Conservation (phyloP, 2,797 vertebrate genomes). For the Triplophysa bombifrons region DNA sequence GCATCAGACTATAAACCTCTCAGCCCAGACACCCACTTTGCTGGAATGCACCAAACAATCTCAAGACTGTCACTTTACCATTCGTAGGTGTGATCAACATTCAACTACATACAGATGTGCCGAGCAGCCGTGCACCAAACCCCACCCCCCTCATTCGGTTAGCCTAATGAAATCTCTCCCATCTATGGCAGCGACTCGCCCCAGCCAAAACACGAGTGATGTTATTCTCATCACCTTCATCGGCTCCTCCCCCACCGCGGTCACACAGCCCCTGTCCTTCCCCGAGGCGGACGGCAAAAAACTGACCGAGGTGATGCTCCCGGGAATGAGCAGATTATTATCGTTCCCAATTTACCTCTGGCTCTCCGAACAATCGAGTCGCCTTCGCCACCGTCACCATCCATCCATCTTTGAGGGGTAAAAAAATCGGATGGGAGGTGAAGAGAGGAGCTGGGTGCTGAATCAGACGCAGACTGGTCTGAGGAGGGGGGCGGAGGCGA, state of each 20-base stretch:
- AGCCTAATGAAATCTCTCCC: constrained; percentile 49
- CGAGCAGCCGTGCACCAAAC: constrained; percentile 22
- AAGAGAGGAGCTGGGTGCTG: constrained; percentile 52
- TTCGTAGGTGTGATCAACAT: constrained; percentile 32
- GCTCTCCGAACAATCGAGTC: constrained; percentile 46
- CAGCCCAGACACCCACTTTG: not conserved
- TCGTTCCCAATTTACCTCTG: constrained; percentile 55
- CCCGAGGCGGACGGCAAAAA: constrained; percentile 38
- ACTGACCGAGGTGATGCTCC: constrained; percentile 37
- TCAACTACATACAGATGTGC: constrained; percentile 52
- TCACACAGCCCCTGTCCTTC: constrained; percentile 47
- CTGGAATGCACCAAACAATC: not conserved
- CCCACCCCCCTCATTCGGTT: constrained; percentile 31
- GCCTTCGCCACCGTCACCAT: constrained; percentile 41
- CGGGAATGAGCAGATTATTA: constrained; percentile 50
- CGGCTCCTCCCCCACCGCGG: constrained; percentile 53
- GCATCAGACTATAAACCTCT: not conserved
- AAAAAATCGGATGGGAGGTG: constrained; percentile 50
- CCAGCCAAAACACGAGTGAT: constrained; percentile 58
- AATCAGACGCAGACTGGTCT: constrained; percentile 59
- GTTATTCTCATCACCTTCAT: constrained; percentile 69
- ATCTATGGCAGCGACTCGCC: constrained; percentile 47
- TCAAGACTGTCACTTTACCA: constrained; percentile 19
- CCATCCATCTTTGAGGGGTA: constrained; percentile 48
- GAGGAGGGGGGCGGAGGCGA: constrained; percentile 68